phyloP scores from a whole-genome alignment of 2,888 invertebrate genomes.

The Hedychridium roseum region DNA sequence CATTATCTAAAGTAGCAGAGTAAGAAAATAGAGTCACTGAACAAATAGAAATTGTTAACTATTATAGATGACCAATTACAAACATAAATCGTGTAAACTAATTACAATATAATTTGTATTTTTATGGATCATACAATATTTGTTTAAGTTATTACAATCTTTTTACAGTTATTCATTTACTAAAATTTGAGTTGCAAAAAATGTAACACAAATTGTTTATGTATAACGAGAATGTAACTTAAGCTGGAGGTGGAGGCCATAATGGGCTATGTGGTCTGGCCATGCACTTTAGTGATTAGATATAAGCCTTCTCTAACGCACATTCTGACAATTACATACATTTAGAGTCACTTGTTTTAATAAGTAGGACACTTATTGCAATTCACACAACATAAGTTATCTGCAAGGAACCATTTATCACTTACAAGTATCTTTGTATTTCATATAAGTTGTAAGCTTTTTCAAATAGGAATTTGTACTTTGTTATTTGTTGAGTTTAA shows the following conservation, averaged over 20 bases:
- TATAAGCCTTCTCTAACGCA: slow-evolving; percentile 36
- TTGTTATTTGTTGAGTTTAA: too few species aligned
- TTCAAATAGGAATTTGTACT: too few species aligned
- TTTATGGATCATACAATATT: too few species aligned
- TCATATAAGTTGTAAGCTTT: too few species aligned
- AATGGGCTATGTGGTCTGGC: slow-evolving; percentile 36
- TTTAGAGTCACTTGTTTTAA: slow-evolving; percentile 7
- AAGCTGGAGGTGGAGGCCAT: slow-evolving; percentile 43
- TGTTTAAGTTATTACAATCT: too few species aligned
- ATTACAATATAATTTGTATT: too few species aligned
- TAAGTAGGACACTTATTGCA: background rate
- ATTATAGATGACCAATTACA: too few species aligned
- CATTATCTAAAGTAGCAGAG: slow-evolving; percentile 77
- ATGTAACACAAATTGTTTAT: slow-evolving; percentile 15
- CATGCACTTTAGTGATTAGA: slow-evolving; percentile 52
- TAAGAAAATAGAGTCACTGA: slow-evolving; percentile 12
- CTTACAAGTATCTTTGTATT: too few species aligned
- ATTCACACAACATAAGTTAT: too few species aligned
- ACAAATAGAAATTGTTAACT: background rate
- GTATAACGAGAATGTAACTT: slow-evolving; percentile 41
- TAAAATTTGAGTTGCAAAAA: too few species aligned
- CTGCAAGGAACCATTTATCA: too few species aligned
- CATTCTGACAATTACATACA: slow-evolving; percentile 18
- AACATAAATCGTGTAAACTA: background rate
- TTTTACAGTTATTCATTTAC: too few species aligned